Conservation (phyloP, 64 coral and sea anemone genomes). For the Catalaphyllia jardinei region DNA sequence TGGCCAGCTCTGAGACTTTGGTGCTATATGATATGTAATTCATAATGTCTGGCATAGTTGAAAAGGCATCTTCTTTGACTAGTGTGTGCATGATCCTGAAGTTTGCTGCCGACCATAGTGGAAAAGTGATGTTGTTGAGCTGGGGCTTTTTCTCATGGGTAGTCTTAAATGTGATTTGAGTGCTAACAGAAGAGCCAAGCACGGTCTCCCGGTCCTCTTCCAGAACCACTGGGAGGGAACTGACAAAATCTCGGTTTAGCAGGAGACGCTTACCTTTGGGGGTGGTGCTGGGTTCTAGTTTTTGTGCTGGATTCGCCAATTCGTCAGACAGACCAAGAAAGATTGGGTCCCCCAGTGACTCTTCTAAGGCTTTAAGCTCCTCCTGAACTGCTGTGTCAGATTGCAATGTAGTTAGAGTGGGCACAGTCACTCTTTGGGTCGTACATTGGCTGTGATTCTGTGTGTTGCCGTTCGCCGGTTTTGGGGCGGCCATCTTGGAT, state of each 20-base stretch:
- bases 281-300: background rate
- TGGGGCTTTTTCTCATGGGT: background rate
- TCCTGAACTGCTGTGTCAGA: too few species aligned
- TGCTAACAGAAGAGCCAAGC: background rate
- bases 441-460: background rate
- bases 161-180: background rate
- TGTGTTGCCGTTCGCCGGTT: background rate
- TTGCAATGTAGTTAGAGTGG: too few species aligned
- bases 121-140: conserved; percentile 18
- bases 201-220: conserved; percentile 11
- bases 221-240: conserved; percentile 9
- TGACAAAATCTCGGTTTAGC: background rate
- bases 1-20: conserved; percentile 33
- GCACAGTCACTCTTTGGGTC: too few species aligned
- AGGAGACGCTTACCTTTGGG: background rate
- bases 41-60: conserved; percentile 16
- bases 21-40: conserved; percentile 42
- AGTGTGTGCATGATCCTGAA: conserved; percentile 54
- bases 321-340: background rate
- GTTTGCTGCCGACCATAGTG: conserved; percentile 24
- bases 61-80: conserved; percentile 1
- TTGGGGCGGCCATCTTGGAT: conserved; percentile 16
- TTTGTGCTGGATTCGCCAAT: background rate
- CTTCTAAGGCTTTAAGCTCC: too few species aligned
- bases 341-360: too few species aligned